Base-by-base conservation (phyloP, 2,113 vertebrate genomes). In the Dipodomys merriami region DNA sequence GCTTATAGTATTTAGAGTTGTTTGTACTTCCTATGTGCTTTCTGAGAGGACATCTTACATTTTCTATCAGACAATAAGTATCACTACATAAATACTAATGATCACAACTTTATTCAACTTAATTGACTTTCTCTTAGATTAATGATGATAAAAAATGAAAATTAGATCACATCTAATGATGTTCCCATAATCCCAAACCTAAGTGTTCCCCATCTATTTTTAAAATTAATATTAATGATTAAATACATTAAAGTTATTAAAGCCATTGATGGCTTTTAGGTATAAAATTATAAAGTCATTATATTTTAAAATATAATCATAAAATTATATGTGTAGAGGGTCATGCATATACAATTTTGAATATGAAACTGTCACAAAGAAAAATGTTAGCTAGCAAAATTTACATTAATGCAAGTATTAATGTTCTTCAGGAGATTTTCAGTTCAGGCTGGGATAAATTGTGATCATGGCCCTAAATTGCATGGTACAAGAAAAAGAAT, bases 331-430 rank as follows among this genome's bases (percentile, higher is more conserved):
- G 44, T 30, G 57, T 53, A 91, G 33, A 92, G 49, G 65, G 35
- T 60, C 89, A 87, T 85, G 67, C 68, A 93, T 92, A 96, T 86
- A 94, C 87, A 90, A 73, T 92, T 96, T 83, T 84, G 69, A 96
- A 90, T 88, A 94, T 96, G 84, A 96, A 95, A 89, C 76, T 97
- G 69, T 94, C 89, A 93, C 6, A 69, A 79, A 91, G 76, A 97
- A 96, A 94, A 96, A 94, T 88, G 57, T 93, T 94, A 93, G 78
- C 74, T 96, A 94, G 71, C 16, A 95, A 95, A 95, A 73, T 83
- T n/a, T 89, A 71, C 68, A 91, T 86, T 96, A 94, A 79, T 86
- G 62, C n/a, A 93, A 93, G 25, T 57, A 86, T 90, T 88, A 96
- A 96, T 65, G 77, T 94, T 94, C 65, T 96, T 67, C 8, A 1